These are phyloP conservation scores for Danionella cerebrum DNA, from an alignment of 2,113 vertebrate species.

Conservation along the genomic window DNA sequence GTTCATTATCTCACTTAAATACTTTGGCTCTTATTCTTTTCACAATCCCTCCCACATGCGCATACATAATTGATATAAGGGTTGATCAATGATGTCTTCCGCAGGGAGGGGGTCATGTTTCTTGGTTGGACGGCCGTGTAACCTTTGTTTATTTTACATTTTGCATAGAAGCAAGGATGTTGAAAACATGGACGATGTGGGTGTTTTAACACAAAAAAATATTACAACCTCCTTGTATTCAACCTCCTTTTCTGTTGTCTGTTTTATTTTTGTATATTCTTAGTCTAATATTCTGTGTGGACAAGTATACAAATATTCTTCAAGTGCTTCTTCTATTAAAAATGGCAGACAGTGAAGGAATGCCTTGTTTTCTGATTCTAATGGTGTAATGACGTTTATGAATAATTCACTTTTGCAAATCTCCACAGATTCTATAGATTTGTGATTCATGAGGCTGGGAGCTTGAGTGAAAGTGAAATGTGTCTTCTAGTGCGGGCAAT, in stretches of 20 bases:
- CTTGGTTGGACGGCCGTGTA: conserved; percentile 42
- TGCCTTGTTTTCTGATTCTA: no score
- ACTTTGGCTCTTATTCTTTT: neutral
- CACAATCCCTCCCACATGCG: conserved; percentile 1
- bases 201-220: no score
- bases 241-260: no score
- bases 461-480: neutral
- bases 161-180: no score
- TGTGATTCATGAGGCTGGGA: neutral
- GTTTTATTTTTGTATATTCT: no score
- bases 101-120: conserved; percentile 38
- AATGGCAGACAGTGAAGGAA: neutral
- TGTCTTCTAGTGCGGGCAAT: neutral
- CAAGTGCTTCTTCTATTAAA: no score
- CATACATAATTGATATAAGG: conserved; percentile 1
- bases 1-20: neutral
- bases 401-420: neutral
- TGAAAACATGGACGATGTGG: no score
- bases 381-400: neutral
- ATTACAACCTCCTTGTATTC: no score
- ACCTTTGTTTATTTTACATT: no score
- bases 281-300: no score
- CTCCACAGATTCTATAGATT: neutral
- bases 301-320: no score
- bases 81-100: conserved; percentile 4